Evolutionary conservation across 2,888 invertebrate species (phyloP).

Genomic region (Calameuta idolon): DNA sequence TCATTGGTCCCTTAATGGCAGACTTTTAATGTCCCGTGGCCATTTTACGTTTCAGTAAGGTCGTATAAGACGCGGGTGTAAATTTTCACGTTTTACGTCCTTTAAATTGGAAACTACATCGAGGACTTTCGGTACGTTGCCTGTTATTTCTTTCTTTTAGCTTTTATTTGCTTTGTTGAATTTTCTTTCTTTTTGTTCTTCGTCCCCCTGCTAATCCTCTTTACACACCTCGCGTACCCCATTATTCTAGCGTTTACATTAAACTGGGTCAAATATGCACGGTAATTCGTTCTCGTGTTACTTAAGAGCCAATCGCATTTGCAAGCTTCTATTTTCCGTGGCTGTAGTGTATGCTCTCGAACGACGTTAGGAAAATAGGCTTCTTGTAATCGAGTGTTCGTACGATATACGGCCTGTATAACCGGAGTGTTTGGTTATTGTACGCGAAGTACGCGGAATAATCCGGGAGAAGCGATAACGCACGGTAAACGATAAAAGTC

Average conservation of each 20-base stretch:
- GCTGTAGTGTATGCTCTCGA: constrained; percentile 20
- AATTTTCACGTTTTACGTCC: background rate
- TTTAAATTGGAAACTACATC: background rate
- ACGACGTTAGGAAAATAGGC: constrained; percentile 41
- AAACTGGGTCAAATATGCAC: constrained; percentile 35
- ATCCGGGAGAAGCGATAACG: constrained; percentile 11
- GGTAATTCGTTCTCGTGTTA: constrained; percentile 34
- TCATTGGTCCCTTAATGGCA: background rate
- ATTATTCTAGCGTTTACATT: constrained; percentile 1
- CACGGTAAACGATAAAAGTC: background rate
- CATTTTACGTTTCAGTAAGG: background rate
- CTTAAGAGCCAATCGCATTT: constrained; percentile 44
- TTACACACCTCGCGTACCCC: background rate
- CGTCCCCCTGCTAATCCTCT: background rate
- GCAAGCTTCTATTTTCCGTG: constrained; percentile 18
- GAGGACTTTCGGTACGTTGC: background rate
- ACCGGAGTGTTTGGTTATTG: constrained; percentile 7
- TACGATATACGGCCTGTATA: constrained; percentile 28
- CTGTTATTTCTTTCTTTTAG: background rate
- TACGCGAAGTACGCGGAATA: constrained; percentile 12
- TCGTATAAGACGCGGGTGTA: background rate
- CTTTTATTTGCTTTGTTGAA: background rate
- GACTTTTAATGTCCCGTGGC: background rate
- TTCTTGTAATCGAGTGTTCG: constrained; percentile 40
- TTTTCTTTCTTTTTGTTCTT: background rate